Percentiles rank a stretch among this genome's conserved stretches.
phyloP scores from a whole-genome alignment of 2,113 vertebrate species.

The Plecturocebus donacophilus region DNA sequence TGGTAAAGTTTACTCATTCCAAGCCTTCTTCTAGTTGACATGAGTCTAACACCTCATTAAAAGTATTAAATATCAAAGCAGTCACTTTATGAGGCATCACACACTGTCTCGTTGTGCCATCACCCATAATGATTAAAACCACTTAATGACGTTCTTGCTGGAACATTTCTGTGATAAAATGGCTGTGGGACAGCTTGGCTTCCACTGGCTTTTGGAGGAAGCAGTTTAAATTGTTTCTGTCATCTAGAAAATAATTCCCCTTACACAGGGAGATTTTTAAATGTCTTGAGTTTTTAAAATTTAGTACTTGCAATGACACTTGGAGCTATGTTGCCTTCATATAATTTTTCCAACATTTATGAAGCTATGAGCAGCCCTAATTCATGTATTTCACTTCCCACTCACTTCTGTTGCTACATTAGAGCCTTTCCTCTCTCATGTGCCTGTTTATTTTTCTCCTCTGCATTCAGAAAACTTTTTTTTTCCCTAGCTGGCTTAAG shows the following conservation, averaged over 20 bases:
- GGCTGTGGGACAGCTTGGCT: background rate
- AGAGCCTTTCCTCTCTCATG: background rate
- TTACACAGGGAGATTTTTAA: conserved; percentile 41
- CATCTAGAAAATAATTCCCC: conserved; percentile 37
- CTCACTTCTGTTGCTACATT: background rate
- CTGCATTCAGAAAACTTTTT: background rate
- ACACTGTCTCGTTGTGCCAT: background rate
- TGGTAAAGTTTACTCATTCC: background rate
- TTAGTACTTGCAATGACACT: conserved; percentile 33
- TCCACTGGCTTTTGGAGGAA: background rate
- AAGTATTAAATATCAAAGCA: conserved; percentile 29
- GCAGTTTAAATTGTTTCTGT: conserved; percentile 46
- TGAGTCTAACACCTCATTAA: conserved; percentile 3
- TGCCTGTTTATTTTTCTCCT: background rate
- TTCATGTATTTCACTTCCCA: background rate
- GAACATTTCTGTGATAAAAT: conserved; percentile 11
- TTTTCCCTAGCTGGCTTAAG: background rate
- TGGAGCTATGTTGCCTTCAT: conserved; percentile 30
- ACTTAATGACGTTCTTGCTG: background rate
- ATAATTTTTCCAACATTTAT: background rate
- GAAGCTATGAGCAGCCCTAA: background rate
- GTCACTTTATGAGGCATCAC: background rate
- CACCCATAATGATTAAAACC: background rate
- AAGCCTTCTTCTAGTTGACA: background rate
- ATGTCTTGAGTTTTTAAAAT: background rate